A percentile compares a stretch with the other conserved stretches of the same genome.
Evolutionary conservation across 2,797 vertebrate genomes (phyloP).

Genomic region (Notolabrus celidotus): DNA sequence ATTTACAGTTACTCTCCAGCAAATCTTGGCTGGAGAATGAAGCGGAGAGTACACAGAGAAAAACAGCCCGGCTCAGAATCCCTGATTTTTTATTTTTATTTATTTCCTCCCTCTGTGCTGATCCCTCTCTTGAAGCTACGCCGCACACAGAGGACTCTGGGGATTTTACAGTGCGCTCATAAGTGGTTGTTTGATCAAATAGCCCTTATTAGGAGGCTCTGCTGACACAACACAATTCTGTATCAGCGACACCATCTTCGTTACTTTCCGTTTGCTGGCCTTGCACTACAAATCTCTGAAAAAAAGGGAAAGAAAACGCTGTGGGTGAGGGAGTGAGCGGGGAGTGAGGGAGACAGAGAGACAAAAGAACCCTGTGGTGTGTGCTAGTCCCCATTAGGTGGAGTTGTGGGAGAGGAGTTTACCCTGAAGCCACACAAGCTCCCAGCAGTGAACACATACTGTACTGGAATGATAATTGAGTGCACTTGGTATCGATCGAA

Average conservation of each 20-base stretch:
- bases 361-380: constrained; percentile 64
- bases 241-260: constrained; percentile 55
- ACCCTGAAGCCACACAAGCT: constrained; percentile 59
- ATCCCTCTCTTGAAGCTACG: constrained; percentile 38
- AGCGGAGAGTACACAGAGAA: background rate
- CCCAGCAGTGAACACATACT: constrained; percentile 39
- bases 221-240: constrained; percentile 67
- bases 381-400: constrained; percentile 72
- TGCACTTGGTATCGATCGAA: constrained; percentile 75
- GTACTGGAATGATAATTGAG: constrained; percentile 80
- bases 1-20: constrained; percentile 72
- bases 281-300: constrained; percentile 54
- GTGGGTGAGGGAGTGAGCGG: constrained; percentile 31
- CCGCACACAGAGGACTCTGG: constrained; percentile 52
- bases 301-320: background rate
- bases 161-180: constrained; percentile 52
- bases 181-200: constrained; percentile 78
- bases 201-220: constrained; percentile 70
- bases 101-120: constrained; percentile 5
- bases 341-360: constrained; percentile 36
- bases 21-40: constrained; percentile 31
- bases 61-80: constrained; percentile 26
- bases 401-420: constrained; percentile 69
- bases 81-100: constrained; percentile 22
- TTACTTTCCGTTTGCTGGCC: constrained; percentile 57